Percentiles rank a stretch among this genome's conserved stretches.
Conservation (phyloP, 2,888 invertebrate genomes). For the Pheosia gnoma region DNA sequence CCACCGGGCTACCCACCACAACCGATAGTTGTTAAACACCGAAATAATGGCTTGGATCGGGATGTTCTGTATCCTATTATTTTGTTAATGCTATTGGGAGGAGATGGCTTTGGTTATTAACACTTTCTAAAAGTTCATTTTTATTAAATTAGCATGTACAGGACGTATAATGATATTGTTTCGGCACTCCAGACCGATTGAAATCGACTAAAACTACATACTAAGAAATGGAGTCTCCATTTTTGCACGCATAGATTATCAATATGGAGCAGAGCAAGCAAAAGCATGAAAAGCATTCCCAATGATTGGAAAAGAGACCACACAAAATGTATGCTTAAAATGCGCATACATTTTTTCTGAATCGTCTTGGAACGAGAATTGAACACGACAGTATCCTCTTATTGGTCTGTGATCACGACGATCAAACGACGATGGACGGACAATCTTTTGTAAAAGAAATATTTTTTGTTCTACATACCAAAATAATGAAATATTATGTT, state of each 20-base stretch:
- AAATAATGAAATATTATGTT: slow-evolving; percentile 39
- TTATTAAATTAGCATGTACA: too few species aligned
- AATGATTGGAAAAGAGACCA: slow-evolving; percentile 22
- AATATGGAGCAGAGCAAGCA: too few species aligned
- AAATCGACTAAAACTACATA: too few species aligned
- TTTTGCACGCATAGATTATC: too few species aligned
- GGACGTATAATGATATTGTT: too few species aligned
- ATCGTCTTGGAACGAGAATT: slow-evolving; percentile 21
- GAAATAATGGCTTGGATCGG: slow-evolving; percentile 37
- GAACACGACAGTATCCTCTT: slow-evolving; percentile 32
- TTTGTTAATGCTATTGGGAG: slow-evolving; percentile 46
- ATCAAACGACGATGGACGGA: slow-evolving; percentile 27
- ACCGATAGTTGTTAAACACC: slow-evolving; percentile 43
- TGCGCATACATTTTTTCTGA: slow-evolving; percentile 1
- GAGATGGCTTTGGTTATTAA: slow-evolving; percentile 28
- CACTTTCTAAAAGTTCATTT: background rate
- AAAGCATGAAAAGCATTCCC: background rate
- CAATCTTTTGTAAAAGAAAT: slow-evolving; percentile 36
- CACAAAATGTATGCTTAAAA: slow-evolving; percentile 12
- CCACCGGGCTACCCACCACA: slow-evolving; percentile 37
- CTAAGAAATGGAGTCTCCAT: too few species aligned
- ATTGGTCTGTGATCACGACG: too few species aligned
- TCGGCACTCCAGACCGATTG: too few species aligned
- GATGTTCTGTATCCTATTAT: slow-evolving; percentile 52
- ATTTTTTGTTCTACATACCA: slow-evolving; percentile 26